These are phyloP conservation scores for Drosophila trapezifrons DNA, from an alignment of 1,140 invertebrate genomes.

Conservation along the genomic window DNA sequence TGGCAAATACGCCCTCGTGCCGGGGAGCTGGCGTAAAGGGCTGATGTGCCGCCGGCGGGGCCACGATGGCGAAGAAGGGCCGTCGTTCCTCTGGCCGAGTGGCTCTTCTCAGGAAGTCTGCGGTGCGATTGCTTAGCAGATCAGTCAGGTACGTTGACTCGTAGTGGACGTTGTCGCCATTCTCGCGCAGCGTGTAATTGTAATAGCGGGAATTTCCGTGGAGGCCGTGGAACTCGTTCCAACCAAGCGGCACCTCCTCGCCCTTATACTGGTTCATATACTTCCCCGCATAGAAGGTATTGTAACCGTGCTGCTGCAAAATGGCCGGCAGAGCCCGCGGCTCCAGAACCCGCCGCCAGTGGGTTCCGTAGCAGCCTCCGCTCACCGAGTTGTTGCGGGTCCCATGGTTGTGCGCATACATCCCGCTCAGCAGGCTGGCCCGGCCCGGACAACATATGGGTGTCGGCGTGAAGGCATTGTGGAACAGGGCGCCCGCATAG, in stretches of 20 bases:
- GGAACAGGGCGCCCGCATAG: slow-evolving; percentile 88
- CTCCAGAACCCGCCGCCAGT: slow-evolving; percentile 88
- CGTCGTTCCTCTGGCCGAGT: slow-evolving; percentile 11
- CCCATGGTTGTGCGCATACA: slow-evolving; percentile 93
- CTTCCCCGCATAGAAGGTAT: slow-evolving; percentile 94
- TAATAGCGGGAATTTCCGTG: slow-evolving; percentile 95
- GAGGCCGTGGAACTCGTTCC: slow-evolving; percentile 92
- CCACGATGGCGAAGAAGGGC: slow-evolving; percentile 93
- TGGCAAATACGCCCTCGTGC: slow-evolving; percentile 87
- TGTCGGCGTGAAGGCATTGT: slow-evolving; percentile 91
- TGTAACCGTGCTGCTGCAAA: slow-evolving; percentile 88
- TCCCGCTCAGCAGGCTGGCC: slow-evolving; percentile 92
- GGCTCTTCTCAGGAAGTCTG: slow-evolving; percentile 86
- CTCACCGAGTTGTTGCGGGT: slow-evolving; percentile 90
- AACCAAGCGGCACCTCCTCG: slow-evolving; percentile 90
- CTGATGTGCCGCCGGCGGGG: slow-evolving; percentile 92
- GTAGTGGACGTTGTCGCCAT: slow-evolving; percentile 87
- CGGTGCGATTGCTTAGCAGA: slow-evolving; percentile 87
- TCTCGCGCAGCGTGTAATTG: slow-evolving; percentile 93
- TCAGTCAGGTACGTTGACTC: slow-evolving; percentile 92
- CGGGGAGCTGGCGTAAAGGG: slow-evolving; percentile 92
- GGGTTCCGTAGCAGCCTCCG: slow-evolving; percentile 90
- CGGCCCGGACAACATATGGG: slow-evolving; percentile 96
- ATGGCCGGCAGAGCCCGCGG: slow-evolving; percentile 88
- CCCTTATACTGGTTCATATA: slow-evolving; percentile 93